A percentile compares a stretch with the other conserved stretches of the same genome.
These are phyloP conservation scores for Pantherophis guttatus DNA, from an alignment of 2,113 vertebrate genomes.

Conservation along the genomic window DNA sequence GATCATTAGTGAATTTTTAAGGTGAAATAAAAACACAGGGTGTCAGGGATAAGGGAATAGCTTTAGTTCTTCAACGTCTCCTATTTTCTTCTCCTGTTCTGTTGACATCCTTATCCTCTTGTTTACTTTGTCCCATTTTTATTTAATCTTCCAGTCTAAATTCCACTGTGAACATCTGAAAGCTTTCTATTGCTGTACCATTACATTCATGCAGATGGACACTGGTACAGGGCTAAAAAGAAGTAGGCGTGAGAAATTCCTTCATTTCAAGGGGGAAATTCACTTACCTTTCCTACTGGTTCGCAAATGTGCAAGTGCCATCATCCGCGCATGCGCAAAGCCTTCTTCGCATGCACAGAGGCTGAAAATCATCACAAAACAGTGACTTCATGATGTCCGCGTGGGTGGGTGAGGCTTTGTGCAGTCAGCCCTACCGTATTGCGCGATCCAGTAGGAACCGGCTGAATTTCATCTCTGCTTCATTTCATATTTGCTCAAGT, in stretches of 20 bases:
- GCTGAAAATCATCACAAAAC: too few species aligned
- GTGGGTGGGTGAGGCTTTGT: too few species aligned
- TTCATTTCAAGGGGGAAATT: slow-evolving; percentile 8
- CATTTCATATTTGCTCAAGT: slow-evolving; percentile 14
- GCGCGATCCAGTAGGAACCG: too few species aligned
- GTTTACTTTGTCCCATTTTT: slow-evolving; percentile 9
- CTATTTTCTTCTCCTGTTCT: not conserved
- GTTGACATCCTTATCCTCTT: slow-evolving; percentile 18
- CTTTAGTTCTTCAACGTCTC: slow-evolving; percentile 43
- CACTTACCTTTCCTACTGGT: too few species aligned
- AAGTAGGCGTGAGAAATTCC: not conserved
- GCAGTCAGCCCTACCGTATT: too few species aligned
- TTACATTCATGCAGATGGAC: slow-evolving; percentile 1
- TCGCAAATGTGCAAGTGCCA: too few species aligned
- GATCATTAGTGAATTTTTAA: slow-evolving; percentile 55
- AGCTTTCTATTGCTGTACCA: not conserved
- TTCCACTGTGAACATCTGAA: not conserved
- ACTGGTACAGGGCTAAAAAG: not conserved
- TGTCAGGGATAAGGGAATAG: slow-evolving; percentile 32
- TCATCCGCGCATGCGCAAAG: too few species aligned
- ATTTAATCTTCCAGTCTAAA: not conserved
- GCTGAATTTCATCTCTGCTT: not conserved
- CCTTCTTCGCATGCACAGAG: too few species aligned
- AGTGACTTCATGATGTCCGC: too few species aligned
- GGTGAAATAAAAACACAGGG: slow-evolving; percentile 49